Base-by-base conservation (phyloP, 2,888 invertebrate genomes). In the Falcaria lacertinaria region DNA sequence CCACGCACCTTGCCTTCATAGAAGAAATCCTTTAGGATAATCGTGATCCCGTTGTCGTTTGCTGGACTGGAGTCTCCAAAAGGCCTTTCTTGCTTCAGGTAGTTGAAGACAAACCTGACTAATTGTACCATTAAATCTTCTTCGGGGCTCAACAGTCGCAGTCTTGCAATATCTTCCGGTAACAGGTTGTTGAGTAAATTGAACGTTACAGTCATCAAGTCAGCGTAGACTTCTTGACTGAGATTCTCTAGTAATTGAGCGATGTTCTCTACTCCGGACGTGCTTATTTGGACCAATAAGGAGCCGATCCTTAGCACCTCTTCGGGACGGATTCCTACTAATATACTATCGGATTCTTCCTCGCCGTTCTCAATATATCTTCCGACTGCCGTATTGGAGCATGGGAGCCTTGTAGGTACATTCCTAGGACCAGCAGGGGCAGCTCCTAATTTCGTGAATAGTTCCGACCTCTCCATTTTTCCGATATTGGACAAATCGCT, bases 91-190 rank as follows among this genome's bases (percentile, higher is more conserved):
- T 76, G 77, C 54, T 82, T 85, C 70, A 89, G 64, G 41, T 83
- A 89, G 41, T 85, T 78, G 34, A 86, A 87, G 1, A 89, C 81
- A 43, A 86, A 89, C 13, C 79, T 70, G 0, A 89, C 86, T 1
- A 87, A 66, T 63, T 86, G 84, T 0, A 77, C 73, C 7, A 89
- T 74, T 33, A 88, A 59, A 50, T 90, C 89, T 50, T 84, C 76
- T 11, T 89, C 86, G 0, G 86, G 84, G 39, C 76, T 85, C 16
- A 90, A 50, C 0, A 87, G 52, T 13, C 72, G 68, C 0, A 90
- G 50, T 32, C 66, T 70, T 0, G 83, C 79, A 5, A 88, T 80
- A 3, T 88, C 85, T 15, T 65, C 71, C 0, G 87, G 87, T 0
- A 88, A 13, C 1, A 89, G 43, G 41, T 72, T 69, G 0, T 81